These are phyloP conservation scores for Leptopilina drosophilae DNA, from an alignment of 2,888 invertebrate species.

Conservation along the genomic window DNA sequence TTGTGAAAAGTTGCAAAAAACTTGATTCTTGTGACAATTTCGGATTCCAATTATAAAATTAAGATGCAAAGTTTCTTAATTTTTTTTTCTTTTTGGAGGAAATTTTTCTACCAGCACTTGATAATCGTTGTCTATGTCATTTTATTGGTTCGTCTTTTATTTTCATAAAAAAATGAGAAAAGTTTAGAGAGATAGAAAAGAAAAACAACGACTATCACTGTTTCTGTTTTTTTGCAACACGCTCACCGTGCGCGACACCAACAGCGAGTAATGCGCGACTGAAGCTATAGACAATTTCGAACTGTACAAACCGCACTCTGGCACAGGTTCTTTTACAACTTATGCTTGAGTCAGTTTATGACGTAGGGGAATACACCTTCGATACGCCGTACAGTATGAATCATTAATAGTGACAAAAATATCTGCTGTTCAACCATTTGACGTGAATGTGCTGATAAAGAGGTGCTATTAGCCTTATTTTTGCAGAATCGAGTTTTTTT, in stretches of 20 bases:
- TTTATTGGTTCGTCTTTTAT: conserved; percentile 5
- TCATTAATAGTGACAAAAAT: conserved; percentile 30
- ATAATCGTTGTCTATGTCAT: conserved; percentile 28
- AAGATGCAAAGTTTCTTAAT: no score
- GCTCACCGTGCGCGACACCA: conserved; percentile 58
- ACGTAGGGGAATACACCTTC: conserved; percentile 30
- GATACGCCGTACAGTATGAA: conserved; percentile 25
- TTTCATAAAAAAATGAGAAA: no score
- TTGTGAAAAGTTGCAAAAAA: conserved; percentile 53
- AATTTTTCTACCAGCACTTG: not conserved
- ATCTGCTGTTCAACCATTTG: not conserved
- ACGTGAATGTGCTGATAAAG: conserved; percentile 3
- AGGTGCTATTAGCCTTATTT: not conserved
- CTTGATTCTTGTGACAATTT: conserved; percentile 32
- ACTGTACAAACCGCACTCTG: conserved; percentile 15
- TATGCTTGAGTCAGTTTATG: conserved; percentile 40
- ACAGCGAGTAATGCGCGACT: conserved; percentile 66
- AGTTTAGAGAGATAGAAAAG: not conserved
- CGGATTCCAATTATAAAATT: not conserved
- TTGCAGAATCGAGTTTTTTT: not conserved
- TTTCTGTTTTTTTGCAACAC: not conserved
- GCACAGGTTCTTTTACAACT: conserved; percentile 40
- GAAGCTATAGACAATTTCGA: conserved; percentile 38
- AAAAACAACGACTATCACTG: conserved; percentile 37
- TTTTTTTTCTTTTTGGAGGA: not conserved